Evolutionary conservation across 2,113 vertebrate genomes (phyloP).

Genomic region (Paradoxurus hermaphroditus): DNA sequence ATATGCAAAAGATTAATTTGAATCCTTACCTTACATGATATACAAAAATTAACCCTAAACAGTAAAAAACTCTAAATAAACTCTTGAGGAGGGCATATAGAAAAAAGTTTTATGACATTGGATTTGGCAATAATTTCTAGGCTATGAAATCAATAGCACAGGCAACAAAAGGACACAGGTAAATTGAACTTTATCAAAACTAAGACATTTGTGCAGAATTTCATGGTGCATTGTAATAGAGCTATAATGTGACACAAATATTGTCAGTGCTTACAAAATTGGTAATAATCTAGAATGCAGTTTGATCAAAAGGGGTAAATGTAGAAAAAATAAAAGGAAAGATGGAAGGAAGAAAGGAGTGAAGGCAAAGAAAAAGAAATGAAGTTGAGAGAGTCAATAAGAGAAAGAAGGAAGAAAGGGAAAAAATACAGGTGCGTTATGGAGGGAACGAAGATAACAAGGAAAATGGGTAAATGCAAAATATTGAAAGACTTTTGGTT

Average conservation of each 20-base stretch:
- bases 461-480: neutral
- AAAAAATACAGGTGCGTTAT: neutral
- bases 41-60: neutral
- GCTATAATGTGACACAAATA: neutral
- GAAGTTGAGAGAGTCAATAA: neutral
- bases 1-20: neutral
- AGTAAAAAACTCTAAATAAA: neutral
- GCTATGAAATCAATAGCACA: neutral
- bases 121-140: neutral
- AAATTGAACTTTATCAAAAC: neutral
- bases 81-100: neutral
- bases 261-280: neutral
- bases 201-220: neutral
- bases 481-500: neutral
- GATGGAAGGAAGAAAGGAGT: neutral
- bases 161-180: neutral
- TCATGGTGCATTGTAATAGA: neutral
- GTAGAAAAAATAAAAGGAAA: neutral
- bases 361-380: neutral
- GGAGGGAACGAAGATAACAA: neutral
- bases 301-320: neutral
- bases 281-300: neutral
- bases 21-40: neutral
- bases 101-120: neutral
- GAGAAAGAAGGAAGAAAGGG: neutral